phyloP scores from a whole-genome alignment of 2,113 vertebrate species.

The Salvator merianae region DNA sequence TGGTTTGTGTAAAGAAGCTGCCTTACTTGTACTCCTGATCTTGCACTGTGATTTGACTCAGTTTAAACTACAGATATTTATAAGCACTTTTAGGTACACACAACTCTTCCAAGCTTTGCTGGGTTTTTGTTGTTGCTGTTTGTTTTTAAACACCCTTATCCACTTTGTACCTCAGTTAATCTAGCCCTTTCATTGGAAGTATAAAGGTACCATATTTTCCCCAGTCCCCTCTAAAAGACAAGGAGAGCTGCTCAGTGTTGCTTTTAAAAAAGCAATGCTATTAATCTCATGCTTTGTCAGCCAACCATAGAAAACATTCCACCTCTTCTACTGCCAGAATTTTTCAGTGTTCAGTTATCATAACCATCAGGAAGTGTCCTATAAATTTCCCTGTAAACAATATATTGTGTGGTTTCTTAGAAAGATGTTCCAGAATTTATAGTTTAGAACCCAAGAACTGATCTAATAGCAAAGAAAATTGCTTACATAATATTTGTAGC shows the following conservation, averaged over 20 bases:
- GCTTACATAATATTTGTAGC: neutral
- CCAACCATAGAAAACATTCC: neutral
- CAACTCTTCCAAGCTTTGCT: neutral
- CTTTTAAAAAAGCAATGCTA: neutral
- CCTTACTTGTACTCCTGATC: neutral
- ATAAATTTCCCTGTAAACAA: constrained; percentile 14
- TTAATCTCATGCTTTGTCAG: constrained; percentile 5
- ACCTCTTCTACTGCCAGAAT: neutral
- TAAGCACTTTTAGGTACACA: neutral
- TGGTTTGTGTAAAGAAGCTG: neutral
- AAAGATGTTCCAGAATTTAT: neutral
- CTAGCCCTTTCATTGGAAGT: neutral
- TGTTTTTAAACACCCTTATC: no score
- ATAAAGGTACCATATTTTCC: neutral
- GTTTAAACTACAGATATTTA: neutral
- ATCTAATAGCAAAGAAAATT: neutral
- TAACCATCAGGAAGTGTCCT: neutral
- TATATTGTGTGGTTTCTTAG: neutral
- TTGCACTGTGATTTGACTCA: neutral
- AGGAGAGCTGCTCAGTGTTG: neutral
- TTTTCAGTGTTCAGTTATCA: constrained; percentile 1
- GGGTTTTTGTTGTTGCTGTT: neutral
- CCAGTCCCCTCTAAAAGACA: neutral
- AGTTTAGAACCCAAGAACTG: neutral
- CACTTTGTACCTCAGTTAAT: neutral